These are phyloP conservation scores for Ips typographus DNA, from an alignment of 1,140 invertebrate genomes.

Conservation along the genomic window DNA sequence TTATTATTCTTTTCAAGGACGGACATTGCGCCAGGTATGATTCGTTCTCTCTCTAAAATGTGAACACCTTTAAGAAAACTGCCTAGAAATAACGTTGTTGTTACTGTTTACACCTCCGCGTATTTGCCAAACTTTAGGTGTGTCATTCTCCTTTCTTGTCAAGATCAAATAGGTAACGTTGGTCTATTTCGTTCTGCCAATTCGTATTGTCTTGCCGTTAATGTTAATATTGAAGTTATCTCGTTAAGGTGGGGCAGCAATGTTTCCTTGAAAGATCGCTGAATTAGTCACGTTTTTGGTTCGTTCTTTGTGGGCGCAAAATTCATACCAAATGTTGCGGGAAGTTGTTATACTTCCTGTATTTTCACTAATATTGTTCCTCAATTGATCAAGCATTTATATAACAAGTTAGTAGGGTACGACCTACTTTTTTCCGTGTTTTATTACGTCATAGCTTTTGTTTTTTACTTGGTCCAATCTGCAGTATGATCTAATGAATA, in stretches of 20 bases:
- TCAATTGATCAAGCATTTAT: too few relatives aligned
- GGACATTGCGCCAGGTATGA: conserved; percentile 13
- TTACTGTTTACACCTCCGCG: not conserved
- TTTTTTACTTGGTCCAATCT: too few relatives aligned
- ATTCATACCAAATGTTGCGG: not conserved
- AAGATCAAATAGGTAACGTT: not conserved
- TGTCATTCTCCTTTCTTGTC: not conserved
- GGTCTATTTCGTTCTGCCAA: not conserved
- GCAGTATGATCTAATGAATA: too few relatives aligned
- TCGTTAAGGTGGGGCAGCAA: conserved; percentile 14
- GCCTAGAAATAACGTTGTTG: not conserved
- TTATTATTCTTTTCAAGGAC: conserved; percentile 13
- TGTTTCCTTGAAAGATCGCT: conserved; percentile 15
- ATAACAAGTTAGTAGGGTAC: too few relatives aligned
- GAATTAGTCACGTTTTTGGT: conserved; percentile 1
- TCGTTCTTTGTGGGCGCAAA: not conserved
- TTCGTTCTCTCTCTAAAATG: not conserved
- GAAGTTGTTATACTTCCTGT: not conserved
- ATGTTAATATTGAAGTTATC: conserved; percentile 1
- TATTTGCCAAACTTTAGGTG: conserved; percentile 3
- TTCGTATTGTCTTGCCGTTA: not conserved
- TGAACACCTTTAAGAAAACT: not conserved
- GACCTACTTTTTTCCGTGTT: too few relatives aligned
- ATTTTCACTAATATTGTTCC: too few relatives aligned
- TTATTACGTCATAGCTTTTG: too few relatives aligned